Conservation (phyloP, 2,113 vertebrate species). For the Pachyramphus minor region DNA sequence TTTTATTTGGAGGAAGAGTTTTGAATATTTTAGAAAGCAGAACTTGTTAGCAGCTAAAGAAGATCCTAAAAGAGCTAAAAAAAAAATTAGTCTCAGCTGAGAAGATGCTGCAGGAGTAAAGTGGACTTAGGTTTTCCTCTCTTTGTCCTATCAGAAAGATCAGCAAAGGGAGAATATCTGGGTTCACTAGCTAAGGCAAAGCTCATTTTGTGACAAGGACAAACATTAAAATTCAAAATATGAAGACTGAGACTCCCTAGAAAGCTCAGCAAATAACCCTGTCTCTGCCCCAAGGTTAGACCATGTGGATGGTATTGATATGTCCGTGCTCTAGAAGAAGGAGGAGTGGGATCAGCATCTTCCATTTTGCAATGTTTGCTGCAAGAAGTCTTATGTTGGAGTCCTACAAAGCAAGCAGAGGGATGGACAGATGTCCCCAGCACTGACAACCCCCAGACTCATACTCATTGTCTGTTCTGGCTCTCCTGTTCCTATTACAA, state of each 20-base stretch:
- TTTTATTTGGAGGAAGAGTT: background rate
- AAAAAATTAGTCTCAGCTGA: background rate
- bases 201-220: background rate
- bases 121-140: background rate
- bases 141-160: background rate
- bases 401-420: background rate
- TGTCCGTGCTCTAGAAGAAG: background rate
- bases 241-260: background rate
- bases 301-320: background rate
- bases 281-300: background rate
- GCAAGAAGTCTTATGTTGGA: background rate
- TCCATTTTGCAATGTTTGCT: background rate
- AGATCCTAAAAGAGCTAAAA: background rate
- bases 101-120: background rate
- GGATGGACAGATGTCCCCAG: background rate
- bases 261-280: background rate
- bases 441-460: background rate
- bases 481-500: background rate
- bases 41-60: background rate
- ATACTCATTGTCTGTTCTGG: rapidly evolving
- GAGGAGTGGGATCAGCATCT: background rate
- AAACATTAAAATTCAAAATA: background rate
- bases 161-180: background rate
- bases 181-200: background rate
- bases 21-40: background rate